A percentile compares a stretch with the other conserved stretches of the same genome.
phyloP scores from a whole-genome alignment of 2,888 invertebrate genomes.

The Clostera curtula region DNA sequence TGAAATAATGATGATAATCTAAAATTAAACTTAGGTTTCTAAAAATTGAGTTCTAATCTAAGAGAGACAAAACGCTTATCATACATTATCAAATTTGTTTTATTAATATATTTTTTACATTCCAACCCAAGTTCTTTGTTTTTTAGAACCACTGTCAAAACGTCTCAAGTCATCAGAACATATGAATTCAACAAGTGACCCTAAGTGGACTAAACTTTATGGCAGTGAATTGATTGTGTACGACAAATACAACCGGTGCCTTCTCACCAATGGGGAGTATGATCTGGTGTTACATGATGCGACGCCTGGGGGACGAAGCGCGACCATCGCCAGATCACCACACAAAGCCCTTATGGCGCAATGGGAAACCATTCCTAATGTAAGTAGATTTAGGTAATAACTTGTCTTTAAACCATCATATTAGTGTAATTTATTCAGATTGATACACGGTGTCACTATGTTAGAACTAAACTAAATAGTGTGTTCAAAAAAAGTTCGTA shows the following conservation, averaged over 20 bases:
- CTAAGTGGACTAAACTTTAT: slow-evolving; percentile 76
- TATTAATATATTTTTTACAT: too few relatives aligned
- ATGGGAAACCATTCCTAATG: slow-evolving; percentile 77
- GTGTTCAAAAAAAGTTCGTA: too few relatives aligned
- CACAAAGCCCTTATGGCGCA: slow-evolving; percentile 69
- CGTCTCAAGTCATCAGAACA: slow-evolving; percentile 77
- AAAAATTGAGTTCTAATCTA: too few relatives aligned
- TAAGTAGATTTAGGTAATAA: slow-evolving; percentile 34
- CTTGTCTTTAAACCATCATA: background rate
- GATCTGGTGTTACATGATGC: slow-evolving; percentile 89
- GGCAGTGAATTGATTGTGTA: slow-evolving; percentile 91
- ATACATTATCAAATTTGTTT: too few relatives aligned
- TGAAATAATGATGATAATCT: too few relatives aligned
- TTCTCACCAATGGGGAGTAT: slow-evolving; percentile 92
- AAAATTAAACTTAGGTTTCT: too few relatives aligned
- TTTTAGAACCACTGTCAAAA: slow-evolving; percentile 80
- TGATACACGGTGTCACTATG: too few relatives aligned
- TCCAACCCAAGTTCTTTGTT: too few relatives aligned
- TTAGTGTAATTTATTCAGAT: background rate
- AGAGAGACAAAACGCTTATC: too few relatives aligned
- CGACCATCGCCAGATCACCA: slow-evolving; percentile 59
- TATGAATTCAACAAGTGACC: slow-evolving; percentile 39
- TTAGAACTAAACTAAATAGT: too few relatives aligned
- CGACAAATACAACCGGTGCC: slow-evolving; percentile 91
- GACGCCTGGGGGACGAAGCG: slow-evolving; percentile 77